phyloP scores from a whole-genome alignment of 1,140 invertebrate species.

The Brachionus rotundiformis region DNA sequence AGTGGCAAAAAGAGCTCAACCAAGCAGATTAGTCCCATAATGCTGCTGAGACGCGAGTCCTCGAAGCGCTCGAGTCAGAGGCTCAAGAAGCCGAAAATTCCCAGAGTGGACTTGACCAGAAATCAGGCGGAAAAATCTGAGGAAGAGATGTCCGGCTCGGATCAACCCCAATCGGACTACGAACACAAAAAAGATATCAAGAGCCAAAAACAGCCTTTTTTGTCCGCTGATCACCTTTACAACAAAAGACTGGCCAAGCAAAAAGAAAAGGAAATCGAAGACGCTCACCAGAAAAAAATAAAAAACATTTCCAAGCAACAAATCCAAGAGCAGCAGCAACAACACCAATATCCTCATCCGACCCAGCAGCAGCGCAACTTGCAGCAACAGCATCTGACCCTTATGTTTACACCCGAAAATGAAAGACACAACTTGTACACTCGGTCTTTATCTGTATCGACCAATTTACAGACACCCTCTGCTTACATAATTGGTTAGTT shows the following conservation, averaged over 20 bases:
- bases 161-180: background rate
- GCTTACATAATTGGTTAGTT: constrained; percentile 10
- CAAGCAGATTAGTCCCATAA: background rate
- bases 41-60: background rate
- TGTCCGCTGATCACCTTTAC: background rate
- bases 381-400: background rate
- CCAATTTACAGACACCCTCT: constrained; percentile 12
- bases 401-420: background rate
- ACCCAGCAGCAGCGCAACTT: background rate
- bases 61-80: background rate
- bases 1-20: background rate
- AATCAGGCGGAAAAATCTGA: constrained; percentile 11
- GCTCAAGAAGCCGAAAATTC: background rate
- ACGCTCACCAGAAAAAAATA: background rate
- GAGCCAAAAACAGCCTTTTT: background rate
- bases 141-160: background rate
- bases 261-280: constrained; percentile 28
- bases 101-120: background rate
- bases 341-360: constrained; percentile 35
- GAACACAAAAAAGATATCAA: background rate
- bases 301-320: constrained; percentile 29
- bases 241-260: background rate
- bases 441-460: background rate
- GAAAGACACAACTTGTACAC: background rate
- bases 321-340: background rate